These are phyloP conservation scores for Misgurnus mizolepis DNA, from an alignment of 2,113 vertebrate genomes.

Conservation along the genomic window DNA sequence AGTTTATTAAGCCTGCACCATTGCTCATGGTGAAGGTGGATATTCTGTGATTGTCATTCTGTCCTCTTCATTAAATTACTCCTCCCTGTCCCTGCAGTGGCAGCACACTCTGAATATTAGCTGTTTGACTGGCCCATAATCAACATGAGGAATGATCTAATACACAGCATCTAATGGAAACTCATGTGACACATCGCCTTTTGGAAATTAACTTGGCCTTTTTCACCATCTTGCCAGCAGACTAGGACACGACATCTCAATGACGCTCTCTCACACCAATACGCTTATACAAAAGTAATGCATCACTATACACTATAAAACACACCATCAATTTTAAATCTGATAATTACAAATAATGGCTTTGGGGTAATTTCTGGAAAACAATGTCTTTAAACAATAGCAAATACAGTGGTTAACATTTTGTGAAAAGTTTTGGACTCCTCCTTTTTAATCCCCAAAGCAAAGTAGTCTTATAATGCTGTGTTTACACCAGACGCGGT, in stretches of 20 bases:
- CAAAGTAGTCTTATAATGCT: too few relatives aligned
- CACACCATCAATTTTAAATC: neutral
- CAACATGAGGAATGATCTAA: slow-evolving; percentile 57
- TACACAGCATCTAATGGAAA: slow-evolving; percentile 43
- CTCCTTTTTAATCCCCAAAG: too few relatives aligned
- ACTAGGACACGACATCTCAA: slow-evolving; percentile 2
- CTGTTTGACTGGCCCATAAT: slow-evolving; percentile 51
- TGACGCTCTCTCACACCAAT: slow-evolving; percentile 1
- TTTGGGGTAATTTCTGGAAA: too few relatives aligned
- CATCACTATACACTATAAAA: neutral
- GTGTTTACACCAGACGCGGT: too few relatives aligned
- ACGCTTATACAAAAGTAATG: neutral
- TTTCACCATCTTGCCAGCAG: slow-evolving; percentile 22
- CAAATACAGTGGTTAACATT: too few relatives aligned
- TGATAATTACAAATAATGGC: too few relatives aligned
- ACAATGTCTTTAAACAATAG: too few relatives aligned
- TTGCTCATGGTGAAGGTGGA: slow-evolving; percentile 30
- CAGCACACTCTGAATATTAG: slow-evolving; percentile 49
- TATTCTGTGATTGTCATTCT: slow-evolving; percentile 36
- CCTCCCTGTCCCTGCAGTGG: slow-evolving; percentile 40
- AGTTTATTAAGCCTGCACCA: slow-evolving; percentile 39
- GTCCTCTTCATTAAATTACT: slow-evolving; percentile 46
- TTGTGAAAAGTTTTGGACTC: too few relatives aligned
- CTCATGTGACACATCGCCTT: slow-evolving; percentile 25
- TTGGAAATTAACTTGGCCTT: slow-evolving; percentile 55